Percentiles rank a stretch among this genome's conserved stretches.
Evolutionary conservation across 2,113 vertebrate genomes (phyloP).

Genomic region (Crotalus horridus): DNA sequence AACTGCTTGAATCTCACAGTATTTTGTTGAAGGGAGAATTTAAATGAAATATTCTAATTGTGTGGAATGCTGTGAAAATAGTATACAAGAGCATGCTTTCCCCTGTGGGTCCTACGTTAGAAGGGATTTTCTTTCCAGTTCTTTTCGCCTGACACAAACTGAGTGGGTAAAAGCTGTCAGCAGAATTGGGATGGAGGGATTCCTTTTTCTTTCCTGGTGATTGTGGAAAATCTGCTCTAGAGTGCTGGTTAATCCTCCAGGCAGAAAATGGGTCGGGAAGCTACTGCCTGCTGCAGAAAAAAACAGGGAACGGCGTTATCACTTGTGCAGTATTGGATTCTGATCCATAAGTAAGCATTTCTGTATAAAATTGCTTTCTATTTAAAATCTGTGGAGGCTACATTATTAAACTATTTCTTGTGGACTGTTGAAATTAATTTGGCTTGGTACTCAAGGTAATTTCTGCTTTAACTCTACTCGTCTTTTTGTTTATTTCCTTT

Average conservation of each 20-base stretch:
- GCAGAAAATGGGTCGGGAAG: neutral
- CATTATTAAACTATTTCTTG: neutral
- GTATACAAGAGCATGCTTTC: slow-evolving; percentile 30
- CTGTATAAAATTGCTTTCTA: neutral
- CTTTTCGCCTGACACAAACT: neutral
- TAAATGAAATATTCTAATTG: slow-evolving; percentile 37
- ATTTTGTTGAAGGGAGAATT: slow-evolving; percentile 23
- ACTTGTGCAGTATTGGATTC: neutral
- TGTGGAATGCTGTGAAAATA: slow-evolving; percentile 45
- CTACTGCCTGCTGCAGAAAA: neutral
- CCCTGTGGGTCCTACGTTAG: slow-evolving; percentile 21
- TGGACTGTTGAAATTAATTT: neutral
- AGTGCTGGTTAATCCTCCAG: neutral
- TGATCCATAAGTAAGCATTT: neutral
- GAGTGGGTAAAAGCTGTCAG: neutral
- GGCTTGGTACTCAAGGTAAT: neutral
- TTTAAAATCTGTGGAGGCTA: neutral
- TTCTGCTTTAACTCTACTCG: neutral
- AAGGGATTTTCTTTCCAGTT: slow-evolving; percentile 48
- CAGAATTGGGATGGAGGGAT: neutral
- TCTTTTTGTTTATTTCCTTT: neutral
- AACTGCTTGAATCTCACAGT: neutral
- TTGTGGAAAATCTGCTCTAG: neutral
- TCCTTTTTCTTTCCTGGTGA: neutral
- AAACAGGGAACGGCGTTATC: neutral